Evolutionary conservation across 2,797 vertebrate genomes (phyloP).

Genomic region (Myripristis jacobus): DNA sequence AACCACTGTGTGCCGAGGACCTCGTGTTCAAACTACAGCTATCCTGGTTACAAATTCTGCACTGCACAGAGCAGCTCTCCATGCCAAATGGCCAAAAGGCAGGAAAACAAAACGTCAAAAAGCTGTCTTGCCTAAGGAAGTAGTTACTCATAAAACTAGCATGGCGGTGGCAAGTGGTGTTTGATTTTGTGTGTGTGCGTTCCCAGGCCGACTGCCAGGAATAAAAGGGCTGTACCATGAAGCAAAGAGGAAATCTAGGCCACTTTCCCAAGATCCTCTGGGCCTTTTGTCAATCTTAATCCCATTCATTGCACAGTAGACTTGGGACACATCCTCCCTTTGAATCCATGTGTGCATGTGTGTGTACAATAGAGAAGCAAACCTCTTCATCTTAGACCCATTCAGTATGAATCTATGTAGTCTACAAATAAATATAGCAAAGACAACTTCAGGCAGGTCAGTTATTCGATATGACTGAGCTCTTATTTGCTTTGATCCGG

Average conservation of each 20-base stretch:
- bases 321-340: slow-evolving; percentile 7
- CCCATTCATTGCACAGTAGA: slow-evolving; percentile 54
- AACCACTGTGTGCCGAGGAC: not conserved
- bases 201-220: slow-evolving; percentile 46
- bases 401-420: not conserved
- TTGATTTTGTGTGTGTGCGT: slow-evolving; percentile 3
- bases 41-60: slow-evolving; percentile 26
- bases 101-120: slow-evolving; percentile 25
- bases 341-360: slow-evolving; percentile 14
- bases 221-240: slow-evolving; percentile 60
- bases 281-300: slow-evolving; percentile 76
- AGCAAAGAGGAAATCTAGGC: slow-evolving; percentile 75
- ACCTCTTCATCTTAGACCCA: not conserved
- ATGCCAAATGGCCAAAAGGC: slow-evolving; percentile 18
- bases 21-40: slow-evolving; percentile 34
- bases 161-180: slow-evolving; percentile 27
- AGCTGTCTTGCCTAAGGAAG: slow-evolving; percentile 28
- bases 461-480: not conserved
- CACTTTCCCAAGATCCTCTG: slow-evolving; percentile 68
- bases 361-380: not conserved
- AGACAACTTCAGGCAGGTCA: not conserved
- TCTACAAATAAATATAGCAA: not conserved
- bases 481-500: too few species aligned
- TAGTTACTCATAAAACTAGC: slow-evolving; percentile 37
- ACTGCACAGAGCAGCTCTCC: slow-evolving; percentile 12